These are phyloP conservation scores for Drosophila setifemur DNA, from an alignment of 1,140 invertebrate genomes.

Conservation along the genomic window DNA sequence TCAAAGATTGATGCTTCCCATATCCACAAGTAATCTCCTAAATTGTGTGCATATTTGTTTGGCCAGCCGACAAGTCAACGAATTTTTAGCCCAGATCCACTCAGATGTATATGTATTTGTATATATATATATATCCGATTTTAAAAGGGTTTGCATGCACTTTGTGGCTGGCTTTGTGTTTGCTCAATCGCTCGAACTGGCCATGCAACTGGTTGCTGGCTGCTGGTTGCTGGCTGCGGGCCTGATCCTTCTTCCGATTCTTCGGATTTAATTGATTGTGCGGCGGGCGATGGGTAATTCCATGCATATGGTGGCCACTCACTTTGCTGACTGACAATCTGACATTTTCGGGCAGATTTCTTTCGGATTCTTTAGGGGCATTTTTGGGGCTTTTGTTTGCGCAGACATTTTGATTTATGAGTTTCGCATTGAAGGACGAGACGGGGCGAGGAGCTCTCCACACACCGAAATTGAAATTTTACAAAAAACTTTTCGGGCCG, in stretches of 20 bases:
- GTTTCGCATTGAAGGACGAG: constrained; percentile 32
- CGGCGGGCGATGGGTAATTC: constrained; percentile 3
- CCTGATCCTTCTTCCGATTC: constrained; percentile 17
- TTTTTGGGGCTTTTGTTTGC: constrained; percentile 61
- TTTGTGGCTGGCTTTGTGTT: constrained; percentile 52
- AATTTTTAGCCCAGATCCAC: constrained; percentile 12
- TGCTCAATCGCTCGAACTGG: constrained; percentile 62
- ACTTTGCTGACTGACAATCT: constrained; percentile 25
- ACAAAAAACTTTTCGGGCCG: constrained; percentile 53
- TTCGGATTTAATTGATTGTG: constrained; percentile 60
- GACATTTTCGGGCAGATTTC: constrained; percentile 30
- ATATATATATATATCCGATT: too few relatives aligned
- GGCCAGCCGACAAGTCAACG: constrained; percentile 32
- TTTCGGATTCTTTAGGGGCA: constrained; percentile 28
- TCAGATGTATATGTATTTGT: too few relatives aligned
- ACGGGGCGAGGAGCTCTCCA: neutral
- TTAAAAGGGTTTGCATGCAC: constrained; percentile 33
- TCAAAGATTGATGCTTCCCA: constrained; percentile 72
- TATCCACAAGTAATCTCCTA: constrained; percentile 71
- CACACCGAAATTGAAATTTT: constrained; percentile 68
- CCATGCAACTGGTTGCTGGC: constrained; percentile 50
- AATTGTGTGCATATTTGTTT: constrained; percentile 70
- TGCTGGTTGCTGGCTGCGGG: constrained; percentile 28
- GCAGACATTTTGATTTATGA: constrained; percentile 78
- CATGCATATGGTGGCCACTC: constrained; percentile 37